These are phyloP conservation scores for Crossocerus cetratus DNA, from an alignment of 2,888 invertebrate species.

Conservation along the genomic window DNA sequence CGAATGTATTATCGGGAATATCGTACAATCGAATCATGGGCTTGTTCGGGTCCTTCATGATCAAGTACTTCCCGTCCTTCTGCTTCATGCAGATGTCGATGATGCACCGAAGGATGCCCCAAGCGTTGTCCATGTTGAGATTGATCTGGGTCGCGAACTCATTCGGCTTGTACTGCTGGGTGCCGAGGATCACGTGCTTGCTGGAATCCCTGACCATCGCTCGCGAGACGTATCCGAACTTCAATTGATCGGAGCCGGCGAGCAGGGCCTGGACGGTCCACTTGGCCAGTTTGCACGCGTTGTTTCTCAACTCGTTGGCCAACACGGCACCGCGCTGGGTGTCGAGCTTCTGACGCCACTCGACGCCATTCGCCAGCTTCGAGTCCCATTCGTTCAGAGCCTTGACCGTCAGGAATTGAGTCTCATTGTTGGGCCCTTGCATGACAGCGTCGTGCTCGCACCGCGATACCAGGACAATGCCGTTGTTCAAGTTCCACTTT, in stretches of 20 bases:
- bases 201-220: conserved; percentile 94
- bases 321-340: conserved; percentile 98
- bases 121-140: conserved; percentile 99
- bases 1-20: conserved; percentile 99
- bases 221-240: conserved; percentile 99
- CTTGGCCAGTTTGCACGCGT: conserved; percentile 99
- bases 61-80: conserved; percentile 96
- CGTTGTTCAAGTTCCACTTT: conserved; percentile 97
- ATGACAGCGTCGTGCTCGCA: conserved; percentile 98
- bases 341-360: conserved; percentile 99
- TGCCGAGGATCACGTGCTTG: conserved; percentile 97
- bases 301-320: conserved; percentile 98
- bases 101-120: conserved; percentile 98
- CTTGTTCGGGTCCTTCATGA: conserved; percentile 99
- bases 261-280: conserved; percentile 98
- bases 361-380: conserved; percentile 95
- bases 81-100: conserved; percentile 98
- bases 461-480: conserved; percentile 92
- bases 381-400: conserved; percentile 99
- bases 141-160: conserved; percentile 99
- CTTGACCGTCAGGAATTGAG: conserved; percentile 96
- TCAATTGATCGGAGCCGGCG: conserved; percentile 97
- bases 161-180: conserved; percentile 98
- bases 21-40: conserved; percentile 98
- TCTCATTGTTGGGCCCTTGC: conserved; percentile 90